Percentiles rank a stretch among this genome's conserved stretches.
These are phyloP conservation scores for Crocuta crocuta DNA, from an alignment of 2,113 vertebrate genomes.

Conservation along the genomic window DNA sequence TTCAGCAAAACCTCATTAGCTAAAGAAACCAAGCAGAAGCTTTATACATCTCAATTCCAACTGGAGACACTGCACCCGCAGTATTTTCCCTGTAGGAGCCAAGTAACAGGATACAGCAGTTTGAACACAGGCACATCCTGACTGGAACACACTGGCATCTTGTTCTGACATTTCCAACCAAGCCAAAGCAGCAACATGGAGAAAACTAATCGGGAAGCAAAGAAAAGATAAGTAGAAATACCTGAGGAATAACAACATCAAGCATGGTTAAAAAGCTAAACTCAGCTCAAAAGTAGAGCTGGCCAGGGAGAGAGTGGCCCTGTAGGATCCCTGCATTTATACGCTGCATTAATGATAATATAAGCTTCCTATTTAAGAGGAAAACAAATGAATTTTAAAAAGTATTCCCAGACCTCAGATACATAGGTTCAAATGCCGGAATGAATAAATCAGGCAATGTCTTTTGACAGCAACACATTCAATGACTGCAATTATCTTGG, in stretches of 20 bases:
- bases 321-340: background rate
- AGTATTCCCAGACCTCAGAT: background rate
- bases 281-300: background rate
- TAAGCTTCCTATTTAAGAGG: constrained; percentile 23
- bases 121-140: background rate
- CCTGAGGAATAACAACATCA: background rate
- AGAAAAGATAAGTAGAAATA: constrained; percentile 56
- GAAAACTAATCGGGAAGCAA: constrained; percentile 53
- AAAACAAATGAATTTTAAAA: constrained; percentile 49
- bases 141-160: background rate
- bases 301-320: background rate
- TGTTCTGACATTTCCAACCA: constrained; percentile 51
- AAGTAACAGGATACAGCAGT: background rate
- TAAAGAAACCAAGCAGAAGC: constrained; percentile 64
- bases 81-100: background rate
- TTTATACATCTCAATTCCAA: constrained; percentile 62
- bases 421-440: background rate
- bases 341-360: background rate
- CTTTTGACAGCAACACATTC: constrained; percentile 41
- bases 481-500: background rate
- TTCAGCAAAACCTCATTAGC: constrained; percentile 74
- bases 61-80: background rate
- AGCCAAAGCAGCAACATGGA: constrained; percentile 35
- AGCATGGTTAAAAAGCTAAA: constrained; percentile 30
- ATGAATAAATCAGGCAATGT: background rate